These are phyloP conservation scores for Brachionus angularis DNA, from an alignment of 1,140 invertebrate species.

Conservation along the genomic window DNA sequence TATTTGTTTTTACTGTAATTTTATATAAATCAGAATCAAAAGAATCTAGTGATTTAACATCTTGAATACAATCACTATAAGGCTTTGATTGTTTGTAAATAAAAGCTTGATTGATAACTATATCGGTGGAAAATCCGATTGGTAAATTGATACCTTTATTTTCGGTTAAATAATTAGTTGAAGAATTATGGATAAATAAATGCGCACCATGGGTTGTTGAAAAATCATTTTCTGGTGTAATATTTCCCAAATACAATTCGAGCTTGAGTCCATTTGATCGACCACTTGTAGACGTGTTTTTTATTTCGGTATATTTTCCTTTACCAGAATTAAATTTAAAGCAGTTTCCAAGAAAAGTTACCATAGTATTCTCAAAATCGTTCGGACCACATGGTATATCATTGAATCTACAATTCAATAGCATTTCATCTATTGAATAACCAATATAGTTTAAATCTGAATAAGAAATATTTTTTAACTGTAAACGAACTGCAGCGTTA, in stretches of 20 bases:
- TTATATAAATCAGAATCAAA: neutral
- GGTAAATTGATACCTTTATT: neutral
- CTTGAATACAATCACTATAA: neutral
- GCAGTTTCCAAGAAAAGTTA: neutral
- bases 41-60: neutral
- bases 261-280: neutral
- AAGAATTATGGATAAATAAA: too few relatives aligned
- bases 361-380: neutral
- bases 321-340: slow-evolving; percentile 20
- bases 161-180: too few relatives aligned
- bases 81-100: neutral
- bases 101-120: neutral
- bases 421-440: neutral
- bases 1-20: neutral
- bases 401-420: neutral
- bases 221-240: too few relatives aligned
- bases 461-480: too few relatives aligned
- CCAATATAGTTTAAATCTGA: neutral
- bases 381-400: neutral
- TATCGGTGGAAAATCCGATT: neutral
- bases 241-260: neutral
- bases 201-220: too few relatives aligned
- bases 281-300: neutral
- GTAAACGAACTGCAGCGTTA: too few relatives aligned
- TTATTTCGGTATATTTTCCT: neutral